Conservation (phyloP, 2,888 invertebrate genomes). For the Halictus quadricinctus region DNA sequence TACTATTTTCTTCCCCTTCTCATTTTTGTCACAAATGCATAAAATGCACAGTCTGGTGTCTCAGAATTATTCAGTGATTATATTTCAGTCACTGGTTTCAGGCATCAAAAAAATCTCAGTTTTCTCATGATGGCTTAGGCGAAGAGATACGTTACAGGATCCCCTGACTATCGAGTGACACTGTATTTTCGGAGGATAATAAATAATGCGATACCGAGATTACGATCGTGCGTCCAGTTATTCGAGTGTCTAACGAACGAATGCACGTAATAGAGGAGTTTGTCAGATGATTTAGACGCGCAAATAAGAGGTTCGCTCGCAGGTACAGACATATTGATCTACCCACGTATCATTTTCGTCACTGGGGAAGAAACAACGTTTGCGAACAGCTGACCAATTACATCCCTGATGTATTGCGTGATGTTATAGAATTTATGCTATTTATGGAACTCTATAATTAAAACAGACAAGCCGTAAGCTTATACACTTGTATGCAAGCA, state of each 20-base stretch:
- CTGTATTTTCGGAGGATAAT: slow-evolving; percentile 62
- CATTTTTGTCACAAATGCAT: neutral
- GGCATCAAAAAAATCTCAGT: slow-evolving; percentile 15
- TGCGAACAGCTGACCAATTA: neutral
- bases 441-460: neutral
- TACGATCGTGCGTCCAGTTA: slow-evolving; percentile 46
- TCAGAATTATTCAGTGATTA: no score
- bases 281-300: slow-evolving; percentile 52
- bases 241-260: slow-evolving; percentile 55
- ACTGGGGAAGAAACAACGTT: neutral
- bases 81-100: slow-evolving; percentile 9
- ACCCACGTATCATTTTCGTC: neutral
- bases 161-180: slow-evolving; percentile 63
- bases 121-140: slow-evolving; percentile 34
- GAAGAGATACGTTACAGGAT: slow-evolving; percentile 56
- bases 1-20: neutral
- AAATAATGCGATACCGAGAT: slow-evolving; percentile 60
- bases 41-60: neutral
- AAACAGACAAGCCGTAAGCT: neutral
- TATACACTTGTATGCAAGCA: neutral
- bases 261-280: slow-evolving; percentile 41
- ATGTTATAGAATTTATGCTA: neutral
- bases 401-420: neutral
- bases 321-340: neutral
- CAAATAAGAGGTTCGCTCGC: slow-evolving; percentile 31